phyloP scores from a whole-genome alignment of 1,140 invertebrate species.

The Sarcophaga peregrina region DNA sequence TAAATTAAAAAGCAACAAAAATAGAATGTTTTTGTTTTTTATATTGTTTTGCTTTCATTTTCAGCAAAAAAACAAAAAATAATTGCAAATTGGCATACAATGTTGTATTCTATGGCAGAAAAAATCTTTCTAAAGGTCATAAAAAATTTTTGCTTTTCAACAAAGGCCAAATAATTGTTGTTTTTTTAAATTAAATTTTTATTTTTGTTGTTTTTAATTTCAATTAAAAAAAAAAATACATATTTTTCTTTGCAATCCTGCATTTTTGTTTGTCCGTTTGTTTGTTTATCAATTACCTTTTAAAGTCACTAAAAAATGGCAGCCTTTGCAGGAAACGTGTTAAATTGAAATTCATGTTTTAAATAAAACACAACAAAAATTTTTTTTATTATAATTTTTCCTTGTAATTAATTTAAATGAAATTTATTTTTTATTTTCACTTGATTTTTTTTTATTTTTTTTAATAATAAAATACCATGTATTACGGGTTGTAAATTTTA shows the following conservation, averaged over 20 bases:
- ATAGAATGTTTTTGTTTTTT: not conserved
- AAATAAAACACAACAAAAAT: not conserved
- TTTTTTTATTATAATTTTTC: not conserved
- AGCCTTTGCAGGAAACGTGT: conserved; percentile 19
- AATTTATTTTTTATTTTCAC: not conserved
- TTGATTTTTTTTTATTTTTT: not conserved
- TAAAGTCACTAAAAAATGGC: not conserved
- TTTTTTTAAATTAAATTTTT: not conserved
- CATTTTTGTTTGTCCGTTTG: not conserved
- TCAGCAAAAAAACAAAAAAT: conserved; percentile 16
- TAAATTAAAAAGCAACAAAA: not conserved
- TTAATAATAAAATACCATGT: not conserved
- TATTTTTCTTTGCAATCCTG: not conserved
- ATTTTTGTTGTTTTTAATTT: not conserved
- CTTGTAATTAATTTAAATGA: not conserved
- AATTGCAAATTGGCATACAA: conserved; percentile 32
- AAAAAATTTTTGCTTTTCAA: not conserved
- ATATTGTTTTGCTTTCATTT: too few species aligned
- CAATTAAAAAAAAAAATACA: too few species aligned
- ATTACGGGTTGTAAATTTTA: not conserved
- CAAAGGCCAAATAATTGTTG: not conserved
- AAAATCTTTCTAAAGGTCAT: not conserved
- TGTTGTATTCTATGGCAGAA: not conserved
- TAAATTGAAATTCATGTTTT: not conserved
- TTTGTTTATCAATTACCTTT: not conserved